Evolutionary conservation across 2,113 vertebrate species (phyloP), one percentile per base, ranked within the genome.

Genomic region (Halcyon senegalensis): DNA sequence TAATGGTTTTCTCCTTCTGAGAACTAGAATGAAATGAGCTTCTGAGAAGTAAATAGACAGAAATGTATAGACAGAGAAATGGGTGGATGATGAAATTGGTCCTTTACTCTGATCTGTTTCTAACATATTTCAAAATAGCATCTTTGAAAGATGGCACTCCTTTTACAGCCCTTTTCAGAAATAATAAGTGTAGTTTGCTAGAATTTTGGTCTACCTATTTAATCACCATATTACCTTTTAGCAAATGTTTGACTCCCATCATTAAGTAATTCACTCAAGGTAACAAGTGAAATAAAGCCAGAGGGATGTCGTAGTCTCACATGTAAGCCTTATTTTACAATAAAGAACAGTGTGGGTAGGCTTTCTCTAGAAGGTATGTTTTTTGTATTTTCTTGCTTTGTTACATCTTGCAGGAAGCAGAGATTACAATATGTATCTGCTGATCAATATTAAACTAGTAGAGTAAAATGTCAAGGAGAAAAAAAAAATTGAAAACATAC

Each of bases 401-500:
- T 89, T 96, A 48, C 48, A 88, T 69, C 44, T 92, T 90, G 37
- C 51, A 84, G 87, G 95, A 97, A 95, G 56, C 64, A 93, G 77
- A 64, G 48, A 97, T 80, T 92, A 96, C 63, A 93, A 72, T 48
- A 90, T 82, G 58, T 95, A 77, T 95, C 90, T 95, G 56, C 87
- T 97, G 96, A 95, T 97, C 94, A 97, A 87, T 97, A 95, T 95
- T 91, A 97, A 97, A 88, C 55, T 80, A 92, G 73, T 74, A 83
- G 93, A 93, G 76, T 84, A 95, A 95, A 97, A 96, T 96, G 48
- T 92, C 89, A 95, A 77, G 81, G 60, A 93, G 78, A 83, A 95
- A 97, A 97, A 95, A 35, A 18, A 48, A 37, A 50, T 16, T 89
- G 55, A 97, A 96, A 95, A 77, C 80, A 84, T 97, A 44, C 88